Evolutionary conservation across 2,113 vertebrate genomes (phyloP), one percentile per base, ranked within the genome.

Genomic region (Hystrix brachyura): DNA sequence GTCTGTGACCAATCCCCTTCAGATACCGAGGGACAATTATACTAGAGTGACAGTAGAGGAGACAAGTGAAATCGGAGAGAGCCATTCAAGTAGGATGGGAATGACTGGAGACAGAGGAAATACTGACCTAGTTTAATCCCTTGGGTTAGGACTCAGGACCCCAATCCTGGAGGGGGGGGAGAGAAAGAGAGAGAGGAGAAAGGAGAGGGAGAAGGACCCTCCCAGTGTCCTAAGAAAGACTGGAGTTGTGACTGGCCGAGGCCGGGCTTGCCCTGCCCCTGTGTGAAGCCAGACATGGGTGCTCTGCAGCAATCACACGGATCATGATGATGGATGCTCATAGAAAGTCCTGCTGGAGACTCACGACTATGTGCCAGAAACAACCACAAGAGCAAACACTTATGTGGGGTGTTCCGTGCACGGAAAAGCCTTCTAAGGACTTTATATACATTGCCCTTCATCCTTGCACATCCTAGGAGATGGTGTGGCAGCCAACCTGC

Each of bases 331-430:
- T 86, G 27, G 23, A 25, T 13, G n/a, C 53, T 57, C 69, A 53
- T 5, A 51, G 67, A 91, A 43, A 65, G 76, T 89, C 57, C 7
- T 83, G 53, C 21, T 1, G 43, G 27, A 64, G 60, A 27, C 62
- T 67, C 53, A 46, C 38, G 29, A 82, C 46, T 29, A 1, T 11
- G 43, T 82, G 17, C 17, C 57, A 65, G 79, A 87, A 84, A 51
- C 27, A 62, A 29, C 51, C 43, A 34, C 4, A 18, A n/a, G 18
- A 82, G 69, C 21, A 46, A 82, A 69, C 21, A 13, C 32, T 57
- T 38, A 8, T 1, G 2, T 1, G 51, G 17, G 23, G 17, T 32
- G 19, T 21, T 12, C 64, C 21, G 1, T 8, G 9, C 21, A 57
- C 48, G 1, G 5, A 62, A 71, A 53, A 29, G 46, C 46, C 67